phyloP scores from a whole-genome alignment of 2,797 vertebrate genomes.

The Neomorphus geoffroyi region DNA sequence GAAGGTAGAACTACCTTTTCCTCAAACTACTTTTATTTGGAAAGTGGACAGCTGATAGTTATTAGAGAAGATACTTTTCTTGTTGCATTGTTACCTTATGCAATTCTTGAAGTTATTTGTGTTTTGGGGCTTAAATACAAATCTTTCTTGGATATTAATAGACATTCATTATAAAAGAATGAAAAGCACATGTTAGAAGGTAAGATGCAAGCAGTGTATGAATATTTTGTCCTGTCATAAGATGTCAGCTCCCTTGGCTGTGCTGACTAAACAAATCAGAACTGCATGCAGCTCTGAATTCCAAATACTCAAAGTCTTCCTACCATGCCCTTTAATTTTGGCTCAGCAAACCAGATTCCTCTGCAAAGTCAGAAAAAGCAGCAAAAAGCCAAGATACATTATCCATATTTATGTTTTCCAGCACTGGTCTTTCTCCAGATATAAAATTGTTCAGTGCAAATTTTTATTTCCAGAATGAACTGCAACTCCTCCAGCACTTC shows the following conservation, averaged over 20 bases:
- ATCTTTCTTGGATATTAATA: neutral
- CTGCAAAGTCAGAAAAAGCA: neutral
- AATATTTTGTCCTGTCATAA: neutral
- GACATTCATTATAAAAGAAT: neutral
- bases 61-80: neutral
- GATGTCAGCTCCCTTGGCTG: neutral
- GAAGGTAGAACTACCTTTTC: neutral
- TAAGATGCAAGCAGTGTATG: neutral
- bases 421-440: neutral
- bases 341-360: neutral
- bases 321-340: neutral
- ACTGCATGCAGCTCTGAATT: neutral
- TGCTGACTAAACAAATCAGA: neutral
- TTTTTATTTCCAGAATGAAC: constrained; percentile 15
- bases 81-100: neutral
- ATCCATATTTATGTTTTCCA: constrained; percentile 42
- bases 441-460: neutral
- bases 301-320: neutral
- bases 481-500: neutral
- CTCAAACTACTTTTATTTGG: neutral
- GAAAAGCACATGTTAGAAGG: neutral
- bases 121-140: neutral
- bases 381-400: neutral
- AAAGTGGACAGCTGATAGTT: neutral
- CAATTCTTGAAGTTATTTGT: neutral